Evolutionary conservation across 1,140 invertebrate species (phyloP), one percentile per base, ranked within the genome.

Genomic region (Drosophila sp.): DNA sequence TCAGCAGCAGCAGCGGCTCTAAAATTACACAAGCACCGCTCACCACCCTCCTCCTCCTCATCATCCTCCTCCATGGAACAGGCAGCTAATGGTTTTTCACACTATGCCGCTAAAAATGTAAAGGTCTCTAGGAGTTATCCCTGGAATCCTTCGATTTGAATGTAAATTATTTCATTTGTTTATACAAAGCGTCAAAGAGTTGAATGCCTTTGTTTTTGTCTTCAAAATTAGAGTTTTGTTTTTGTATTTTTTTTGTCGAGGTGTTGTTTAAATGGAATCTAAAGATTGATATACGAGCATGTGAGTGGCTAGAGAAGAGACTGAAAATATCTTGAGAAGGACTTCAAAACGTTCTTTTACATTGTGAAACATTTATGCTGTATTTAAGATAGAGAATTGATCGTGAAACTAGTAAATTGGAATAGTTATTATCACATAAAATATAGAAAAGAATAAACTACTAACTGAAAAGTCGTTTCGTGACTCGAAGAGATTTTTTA

Each of bases 31-130:
- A 50, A 7, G 23, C 23, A 50, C 23, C 44, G 23, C 7, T 25
- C 32, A 61, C 71, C 70, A 57, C 57, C 68, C 30, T 33, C 32
- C 17, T 17, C 17, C 17, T 17, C 17, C 17, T 17, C 17, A 17
- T 17, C 17, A 17, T 17, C 17, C 17, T 17, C 17, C 17, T 17
- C 17, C 17, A 17, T 17, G 17, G 54, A 47, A 35, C 65, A 60
- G 73, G 44, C 60, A 57, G 33, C 80, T 87, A 89, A 87, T 87
- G 77, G 72, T 23, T 89, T 86, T 87, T 87, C 83, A 87, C 83
- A 87, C 83, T 89, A 41, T 66, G 72, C 80, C 84, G 83, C 84
- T 89, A 87, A 87, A 89, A 87, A 38, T 86, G 54, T 70, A 72
- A 67, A 81, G 66, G 41, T 23, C 41, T 55, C 47, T 55, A 33